Conservation (phyloP, 92 coral and sea anemone genomes). For the Epizoanthus illoricatus region DNA sequence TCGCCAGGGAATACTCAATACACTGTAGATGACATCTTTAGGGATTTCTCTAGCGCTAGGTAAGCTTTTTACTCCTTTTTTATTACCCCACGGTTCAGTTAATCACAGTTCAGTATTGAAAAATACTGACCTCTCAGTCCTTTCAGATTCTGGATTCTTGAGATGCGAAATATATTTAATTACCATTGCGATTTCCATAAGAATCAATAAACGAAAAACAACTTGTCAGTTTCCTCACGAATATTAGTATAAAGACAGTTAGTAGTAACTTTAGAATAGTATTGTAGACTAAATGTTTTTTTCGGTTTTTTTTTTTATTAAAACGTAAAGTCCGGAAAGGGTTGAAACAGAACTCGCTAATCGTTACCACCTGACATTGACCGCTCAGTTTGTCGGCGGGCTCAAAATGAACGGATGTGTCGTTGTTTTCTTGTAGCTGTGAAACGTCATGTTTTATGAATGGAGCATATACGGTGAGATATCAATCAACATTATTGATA, state of each 20-base stretch:
- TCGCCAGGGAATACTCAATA: no score
- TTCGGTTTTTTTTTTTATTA: not conserved
- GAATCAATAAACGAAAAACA: not conserved
- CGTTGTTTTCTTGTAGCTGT: not conserved
- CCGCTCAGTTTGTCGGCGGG: not conserved
- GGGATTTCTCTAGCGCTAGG: no score
- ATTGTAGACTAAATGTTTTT: not conserved
- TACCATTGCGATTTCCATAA: slow-evolving; percentile 9
- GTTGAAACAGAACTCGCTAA: slow-evolving; percentile 5
- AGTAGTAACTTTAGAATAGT: not conserved
- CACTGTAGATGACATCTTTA: no score
- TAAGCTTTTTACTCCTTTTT: no score
- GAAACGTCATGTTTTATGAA: slow-evolving; percentile 16
- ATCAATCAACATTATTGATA: not conserved
- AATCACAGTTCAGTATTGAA: not conserved
- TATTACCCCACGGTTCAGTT: no score
- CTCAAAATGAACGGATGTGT: not conserved
- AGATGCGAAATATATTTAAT: slow-evolving; percentile 11
- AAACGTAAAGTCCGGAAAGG: slow-evolving; percentile 1
- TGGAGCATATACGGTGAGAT: slow-evolving; percentile 33
- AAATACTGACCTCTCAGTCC: not conserved
- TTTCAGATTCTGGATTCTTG: not conserved
- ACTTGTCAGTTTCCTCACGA: not conserved
- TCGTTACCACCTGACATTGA: slow-evolving; percentile 1
- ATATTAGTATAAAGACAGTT: no score